Conservation (phyloP, 2,888 invertebrate species). For the Mellilla xanthometata region DNA sequence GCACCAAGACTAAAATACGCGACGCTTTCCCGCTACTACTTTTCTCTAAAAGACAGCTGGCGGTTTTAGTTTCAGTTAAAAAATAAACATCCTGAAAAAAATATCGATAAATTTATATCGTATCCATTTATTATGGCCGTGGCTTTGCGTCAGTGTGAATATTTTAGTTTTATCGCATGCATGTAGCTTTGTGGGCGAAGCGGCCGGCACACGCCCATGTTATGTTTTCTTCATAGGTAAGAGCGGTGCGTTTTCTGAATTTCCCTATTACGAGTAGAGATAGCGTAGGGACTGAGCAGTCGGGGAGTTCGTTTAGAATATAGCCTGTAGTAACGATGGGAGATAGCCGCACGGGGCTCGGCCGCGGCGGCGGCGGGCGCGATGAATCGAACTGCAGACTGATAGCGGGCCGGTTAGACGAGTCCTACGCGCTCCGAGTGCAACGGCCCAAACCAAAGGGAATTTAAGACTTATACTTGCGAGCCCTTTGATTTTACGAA, state of each 20-base stretch:
- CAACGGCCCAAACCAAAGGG: conserved; percentile 80
- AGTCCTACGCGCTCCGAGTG: conserved; percentile 73
- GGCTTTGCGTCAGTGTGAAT: conserved; percentile 23
- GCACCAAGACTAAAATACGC: conserved; percentile 14
- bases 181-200: conserved; percentile 21
- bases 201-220: conserved; percentile 7
- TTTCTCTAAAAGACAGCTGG: conserved; percentile 17
- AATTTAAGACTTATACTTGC: conserved; percentile 74
- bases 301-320: conserved; percentile 31
- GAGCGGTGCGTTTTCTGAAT: conserved; percentile 9
- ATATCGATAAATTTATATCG: conserved; percentile 17
- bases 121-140: conserved; percentile 15
- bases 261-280: conserved; percentile 12
- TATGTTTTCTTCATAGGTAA: conserved; percentile 13
- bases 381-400: conserved; percentile 76
- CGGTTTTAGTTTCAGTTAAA: conserved; percentile 18
- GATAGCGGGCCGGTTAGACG: conserved; percentile 81
- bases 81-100: conserved; percentile 29
- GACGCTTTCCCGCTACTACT: conserved; percentile 17
- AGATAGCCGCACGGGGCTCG: conserved; percentile 61
- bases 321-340: conserved; percentile 66
- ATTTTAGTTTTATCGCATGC: conserved; percentile 27
- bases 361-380: conserved; percentile 44
- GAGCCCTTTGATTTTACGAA: conserved; percentile 69
- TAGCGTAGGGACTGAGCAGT: conserved; percentile 3